phyloP scores from a whole-genome alignment of 2,797 vertebrate species.

The Syngnathus acus region DNA sequence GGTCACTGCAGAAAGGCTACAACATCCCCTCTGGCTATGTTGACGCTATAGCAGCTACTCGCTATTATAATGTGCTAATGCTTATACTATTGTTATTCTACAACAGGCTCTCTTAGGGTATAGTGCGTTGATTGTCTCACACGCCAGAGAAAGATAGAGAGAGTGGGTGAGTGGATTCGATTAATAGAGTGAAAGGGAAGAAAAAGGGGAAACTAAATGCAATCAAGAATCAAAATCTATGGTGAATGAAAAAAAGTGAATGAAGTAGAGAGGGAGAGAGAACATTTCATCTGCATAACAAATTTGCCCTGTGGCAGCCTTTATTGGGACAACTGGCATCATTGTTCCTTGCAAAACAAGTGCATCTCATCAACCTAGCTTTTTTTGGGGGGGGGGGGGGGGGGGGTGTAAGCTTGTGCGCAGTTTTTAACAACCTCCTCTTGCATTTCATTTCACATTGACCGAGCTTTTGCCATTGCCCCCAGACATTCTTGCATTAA shows the following conservation, averaged over 20 bases:
- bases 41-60: constrained; percentile 41
- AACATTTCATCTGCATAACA: constrained; percentile 61
- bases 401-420: constrained; percentile 21
- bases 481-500: constrained; percentile 68
- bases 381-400: not conserved
- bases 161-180: constrained; percentile 25
- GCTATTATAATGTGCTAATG: constrained; percentile 37
- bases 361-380: constrained; percentile 49
- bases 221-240: constrained; percentile 27
- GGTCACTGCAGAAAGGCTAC: constrained; percentile 31
- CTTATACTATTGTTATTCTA: constrained; percentile 52
- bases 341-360: constrained; percentile 58
- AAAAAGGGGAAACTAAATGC: constrained; percentile 12
- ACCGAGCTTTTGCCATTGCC: constrained; percentile 70
- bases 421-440: constrained; percentile 29
- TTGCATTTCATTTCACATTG: constrained; percentile 55
- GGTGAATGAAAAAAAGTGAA: constrained; percentile 13
- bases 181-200: constrained; percentile 27
- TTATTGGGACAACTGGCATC: constrained; percentile 52
- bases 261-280: not conserved
- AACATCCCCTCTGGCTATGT: constrained; percentile 34
- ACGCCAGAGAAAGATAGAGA: constrained; percentile 22
- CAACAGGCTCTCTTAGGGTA: constrained; percentile 52
- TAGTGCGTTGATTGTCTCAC: constrained; percentile 45
- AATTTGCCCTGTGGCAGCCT: constrained; percentile 55